Percentiles rank a stretch among this genome's conserved stretches.
These are phyloP conservation scores for Melanerpes formicivorus DNA, from an alignment of 2,113 vertebrate genomes.

Conservation along the genomic window DNA sequence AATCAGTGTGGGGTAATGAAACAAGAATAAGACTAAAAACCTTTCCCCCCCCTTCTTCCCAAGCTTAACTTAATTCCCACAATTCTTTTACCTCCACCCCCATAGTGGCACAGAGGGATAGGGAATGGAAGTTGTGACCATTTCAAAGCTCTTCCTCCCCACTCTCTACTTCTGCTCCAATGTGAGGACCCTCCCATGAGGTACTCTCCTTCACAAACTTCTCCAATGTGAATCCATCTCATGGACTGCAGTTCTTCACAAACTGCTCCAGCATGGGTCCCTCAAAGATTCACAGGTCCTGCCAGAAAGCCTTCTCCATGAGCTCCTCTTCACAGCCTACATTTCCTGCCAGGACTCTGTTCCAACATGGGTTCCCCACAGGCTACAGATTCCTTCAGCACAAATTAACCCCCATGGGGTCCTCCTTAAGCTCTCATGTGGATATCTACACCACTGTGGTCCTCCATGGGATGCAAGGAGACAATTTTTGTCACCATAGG, in stretches of 20 bases:
- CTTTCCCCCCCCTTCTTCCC: rapidly evolving
- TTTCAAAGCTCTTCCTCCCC: background rate
- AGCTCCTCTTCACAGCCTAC: background rate
- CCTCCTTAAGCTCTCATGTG: background rate
- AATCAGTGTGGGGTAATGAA: background rate
- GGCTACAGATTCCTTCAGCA: background rate
- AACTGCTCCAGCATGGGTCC: rapidly evolving
- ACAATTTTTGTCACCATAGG: background rate
- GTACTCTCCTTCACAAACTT: background rate
- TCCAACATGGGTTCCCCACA: background rate
- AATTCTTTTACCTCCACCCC: background rate
- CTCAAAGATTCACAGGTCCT: background rate
- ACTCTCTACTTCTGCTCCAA: rapidly evolving
- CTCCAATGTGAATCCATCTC: background rate
- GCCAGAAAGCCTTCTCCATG: background rate
- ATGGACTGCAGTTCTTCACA: background rate
- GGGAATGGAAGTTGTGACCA: background rate
- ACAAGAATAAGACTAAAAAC: background rate
- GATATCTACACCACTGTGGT: background rate
- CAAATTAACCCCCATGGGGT: background rate
- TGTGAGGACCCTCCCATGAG: rapidly evolving
- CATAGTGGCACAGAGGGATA: rapidly evolving
- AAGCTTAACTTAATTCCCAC: background rate
- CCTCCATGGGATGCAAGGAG: background rate
- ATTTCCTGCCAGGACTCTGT: background rate